Conservation (phyloP, 2,797 vertebrate species). For the Spheniscus humboldti region DNA sequence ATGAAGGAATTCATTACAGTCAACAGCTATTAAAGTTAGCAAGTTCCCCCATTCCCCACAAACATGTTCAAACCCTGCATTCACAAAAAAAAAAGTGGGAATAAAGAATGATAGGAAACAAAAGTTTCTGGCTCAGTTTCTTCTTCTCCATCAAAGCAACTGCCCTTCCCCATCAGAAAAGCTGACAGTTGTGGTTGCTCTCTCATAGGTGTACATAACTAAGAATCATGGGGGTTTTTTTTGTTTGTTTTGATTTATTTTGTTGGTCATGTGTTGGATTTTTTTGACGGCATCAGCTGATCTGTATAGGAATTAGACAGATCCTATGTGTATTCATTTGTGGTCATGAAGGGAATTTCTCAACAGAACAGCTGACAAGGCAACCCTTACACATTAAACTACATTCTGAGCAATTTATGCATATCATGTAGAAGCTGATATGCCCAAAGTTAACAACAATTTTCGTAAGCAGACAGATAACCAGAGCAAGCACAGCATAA, state of each 20-base stretch:
- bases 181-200: not conserved
- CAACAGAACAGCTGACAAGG: not conserved
- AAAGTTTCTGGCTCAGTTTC: not conserved
- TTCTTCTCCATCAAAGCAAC: not conserved
- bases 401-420: not conserved
- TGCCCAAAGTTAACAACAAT: not conserved
- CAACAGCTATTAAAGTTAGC: not conserved
- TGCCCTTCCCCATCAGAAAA: not conserved
- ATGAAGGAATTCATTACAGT: not conserved
- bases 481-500: not conserved
- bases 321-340: not conserved
- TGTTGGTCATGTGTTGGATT: not conserved
- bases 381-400: not conserved
- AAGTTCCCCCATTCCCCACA: not conserved
- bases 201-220: not conserved
- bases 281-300: not conserved
- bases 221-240: not conserved
- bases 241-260: not conserved
- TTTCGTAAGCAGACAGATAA: not conserved
- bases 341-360: not conserved
- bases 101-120: not conserved
- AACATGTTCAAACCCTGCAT: not conserved
- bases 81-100: not conserved
- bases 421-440: not conserved
- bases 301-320: not conserved